These are phyloP conservation scores for Centropus bengalensis DNA, from an alignment of 2,113 vertebrate species.

Conservation along the genomic window DNA sequence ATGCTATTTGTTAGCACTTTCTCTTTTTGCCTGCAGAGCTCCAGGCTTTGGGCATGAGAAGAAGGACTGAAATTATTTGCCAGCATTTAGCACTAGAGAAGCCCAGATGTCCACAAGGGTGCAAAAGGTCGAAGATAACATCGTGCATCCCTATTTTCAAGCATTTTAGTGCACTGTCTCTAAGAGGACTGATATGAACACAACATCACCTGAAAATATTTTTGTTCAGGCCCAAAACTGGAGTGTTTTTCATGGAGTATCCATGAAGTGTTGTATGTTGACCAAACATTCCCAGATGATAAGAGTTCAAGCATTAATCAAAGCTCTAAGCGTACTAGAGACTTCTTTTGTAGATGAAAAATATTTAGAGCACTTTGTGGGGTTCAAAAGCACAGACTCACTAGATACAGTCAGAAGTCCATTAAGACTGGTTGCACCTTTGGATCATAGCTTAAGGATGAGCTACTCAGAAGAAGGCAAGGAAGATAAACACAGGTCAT, in stretches of 20 bases:
- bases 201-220: background rate
- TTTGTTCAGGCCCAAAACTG: background rate
- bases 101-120: background rate
- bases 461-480: background rate
- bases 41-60: background rate
- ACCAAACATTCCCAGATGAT: background rate
- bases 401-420: background rate
- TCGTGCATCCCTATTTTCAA: background rate
- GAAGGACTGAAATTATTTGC: background rate
- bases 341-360: background rate
- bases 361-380: background rate
- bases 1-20: background rate
- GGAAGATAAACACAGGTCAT: background rate
- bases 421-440: background rate
- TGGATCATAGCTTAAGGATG: background rate
- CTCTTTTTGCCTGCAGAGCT: background rate
- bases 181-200: accelerated
- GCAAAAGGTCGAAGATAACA: background rate
- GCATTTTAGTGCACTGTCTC: background rate
- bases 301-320: background rate
- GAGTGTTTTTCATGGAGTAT: no score
- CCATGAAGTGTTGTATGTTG: background rate
- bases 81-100: background rate
- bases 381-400: background rate
- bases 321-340: background rate